These are phyloP conservation scores for Vesta saturnalis DNA, from an alignment of 2,888 invertebrate genomes.

Conservation along the genomic window DNA sequence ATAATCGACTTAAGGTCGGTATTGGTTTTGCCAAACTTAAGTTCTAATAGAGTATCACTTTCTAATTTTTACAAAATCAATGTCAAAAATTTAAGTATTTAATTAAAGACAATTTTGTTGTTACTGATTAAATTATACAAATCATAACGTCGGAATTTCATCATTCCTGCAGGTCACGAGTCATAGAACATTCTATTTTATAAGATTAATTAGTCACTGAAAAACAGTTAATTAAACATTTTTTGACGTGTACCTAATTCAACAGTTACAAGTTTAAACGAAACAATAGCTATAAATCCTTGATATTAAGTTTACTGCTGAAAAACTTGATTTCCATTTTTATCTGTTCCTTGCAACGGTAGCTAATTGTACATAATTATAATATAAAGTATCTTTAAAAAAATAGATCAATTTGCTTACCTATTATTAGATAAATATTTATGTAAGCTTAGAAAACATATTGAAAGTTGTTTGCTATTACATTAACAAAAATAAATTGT, in stretches of 20 bases:
- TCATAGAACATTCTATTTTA: background rate
- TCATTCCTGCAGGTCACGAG: constrained; percentile 25
- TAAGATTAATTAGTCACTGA: constrained; percentile 3
- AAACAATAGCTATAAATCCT: too few relatives aligned
- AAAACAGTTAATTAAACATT: background rate
- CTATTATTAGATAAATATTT: too few relatives aligned
- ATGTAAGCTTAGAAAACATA: too few relatives aligned
- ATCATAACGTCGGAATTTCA: constrained; percentile 9
- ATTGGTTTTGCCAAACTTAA: background rate
- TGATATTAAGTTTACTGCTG: too few relatives aligned
- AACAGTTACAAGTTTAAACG: background rate
- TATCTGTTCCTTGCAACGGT: too few relatives aligned
- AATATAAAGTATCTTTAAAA: too few relatives aligned
- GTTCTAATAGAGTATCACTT: constrained; percentile 13
- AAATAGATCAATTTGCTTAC: too few relatives aligned
- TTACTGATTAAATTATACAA: constrained; percentile 21
- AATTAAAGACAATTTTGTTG: constrained; percentile 25
- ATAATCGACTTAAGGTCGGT: constrained; percentile 6
- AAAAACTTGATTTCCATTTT: too few relatives aligned
- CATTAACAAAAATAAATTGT: too few relatives aligned
- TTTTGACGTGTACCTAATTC: constrained; percentile 1
- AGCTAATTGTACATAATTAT: too few relatives aligned
- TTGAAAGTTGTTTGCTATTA: too few relatives aligned
- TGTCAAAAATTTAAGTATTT: constrained; percentile 22
- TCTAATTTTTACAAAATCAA: constrained; percentile 29